Conservation (phyloP, 2,888 invertebrate genomes). For the Drosophila demipolita region DNA sequence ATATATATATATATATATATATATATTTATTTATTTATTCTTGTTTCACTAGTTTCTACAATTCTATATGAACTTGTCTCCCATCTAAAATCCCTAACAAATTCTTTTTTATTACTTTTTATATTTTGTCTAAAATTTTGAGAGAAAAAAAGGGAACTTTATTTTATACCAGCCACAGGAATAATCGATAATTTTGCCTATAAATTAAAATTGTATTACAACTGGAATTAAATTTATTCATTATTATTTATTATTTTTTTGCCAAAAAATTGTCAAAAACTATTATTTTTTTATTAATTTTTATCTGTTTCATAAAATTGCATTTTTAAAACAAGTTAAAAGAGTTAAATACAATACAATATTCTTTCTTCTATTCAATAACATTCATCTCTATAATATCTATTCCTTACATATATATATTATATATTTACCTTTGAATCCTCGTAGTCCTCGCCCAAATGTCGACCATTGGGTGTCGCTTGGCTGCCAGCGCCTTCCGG, state of each 20-base stretch:
- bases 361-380: no score
- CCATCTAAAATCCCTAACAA: neutral
- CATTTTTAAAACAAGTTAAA: neutral
- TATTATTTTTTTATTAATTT: neutral
- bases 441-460: constrained; percentile 81
- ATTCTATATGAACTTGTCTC: neutral
- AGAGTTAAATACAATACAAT: no score
- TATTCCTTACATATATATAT: neutral
- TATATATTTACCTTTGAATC: constrained; percentile 82
- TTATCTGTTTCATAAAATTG: neutral
- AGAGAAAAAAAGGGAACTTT: neutral
- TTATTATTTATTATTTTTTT: no score
- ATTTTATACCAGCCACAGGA: neutral
- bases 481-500: constrained; percentile 72
- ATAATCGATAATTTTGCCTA: neutral
- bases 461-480: constrained; percentile 52
- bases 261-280: no score
- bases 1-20: neutral
- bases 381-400: no score
- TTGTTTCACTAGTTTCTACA: neutral
- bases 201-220: no score
- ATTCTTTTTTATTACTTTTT: no score
- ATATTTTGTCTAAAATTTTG: neutral
- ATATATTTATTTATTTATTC: neutral
- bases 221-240: no score